Evolutionary conservation across 1,140 invertebrate genomes (phyloP).

Genomic region (Eubasilissa regina): DNA sequence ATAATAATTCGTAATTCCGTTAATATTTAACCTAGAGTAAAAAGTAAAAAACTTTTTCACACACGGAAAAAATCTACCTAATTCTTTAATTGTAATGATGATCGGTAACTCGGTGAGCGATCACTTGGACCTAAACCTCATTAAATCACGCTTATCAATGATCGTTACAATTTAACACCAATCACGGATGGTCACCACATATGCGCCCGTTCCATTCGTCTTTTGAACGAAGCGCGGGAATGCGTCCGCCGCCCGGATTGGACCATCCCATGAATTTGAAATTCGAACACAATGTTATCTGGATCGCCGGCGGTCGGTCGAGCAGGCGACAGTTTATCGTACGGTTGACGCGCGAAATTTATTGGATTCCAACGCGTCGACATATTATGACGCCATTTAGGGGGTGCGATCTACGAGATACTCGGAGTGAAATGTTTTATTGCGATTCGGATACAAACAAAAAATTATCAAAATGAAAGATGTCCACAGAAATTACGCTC

Average conservation of each 20-base stretch:
- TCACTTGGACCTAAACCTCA: no score
- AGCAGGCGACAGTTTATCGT: slow-evolving; percentile 3
- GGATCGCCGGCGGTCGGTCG: slow-evolving; percentile 12
- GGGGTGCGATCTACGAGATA: slow-evolving; percentile 2
- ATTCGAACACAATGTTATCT: slow-evolving; percentile 32
- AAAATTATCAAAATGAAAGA: no score
- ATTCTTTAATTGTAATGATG: no score
- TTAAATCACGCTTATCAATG: no score
- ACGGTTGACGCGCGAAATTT: slow-evolving; percentile 9
- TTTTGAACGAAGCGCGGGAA: background rate
- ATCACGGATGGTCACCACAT: background rate
- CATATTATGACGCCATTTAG: slow-evolving; percentile 1
- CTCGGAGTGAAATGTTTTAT: background rate
- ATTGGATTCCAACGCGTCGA: background rate
- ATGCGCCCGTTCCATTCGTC: slow-evolving; percentile 2
- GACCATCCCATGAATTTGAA: slow-evolving; percentile 29
- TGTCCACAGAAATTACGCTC: no score
- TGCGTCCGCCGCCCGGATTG: background rate
- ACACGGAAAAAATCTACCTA: no score
- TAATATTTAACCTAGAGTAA: no score
- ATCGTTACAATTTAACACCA: no score
- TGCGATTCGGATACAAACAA: background rate
- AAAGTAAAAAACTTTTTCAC: no score
- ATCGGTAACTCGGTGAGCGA: no score
- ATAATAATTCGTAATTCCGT: no score